These are phyloP conservation scores for Steatocranus sp. DNA, from an alignment of 2,797 vertebrate species.

Conservation along the genomic window DNA sequence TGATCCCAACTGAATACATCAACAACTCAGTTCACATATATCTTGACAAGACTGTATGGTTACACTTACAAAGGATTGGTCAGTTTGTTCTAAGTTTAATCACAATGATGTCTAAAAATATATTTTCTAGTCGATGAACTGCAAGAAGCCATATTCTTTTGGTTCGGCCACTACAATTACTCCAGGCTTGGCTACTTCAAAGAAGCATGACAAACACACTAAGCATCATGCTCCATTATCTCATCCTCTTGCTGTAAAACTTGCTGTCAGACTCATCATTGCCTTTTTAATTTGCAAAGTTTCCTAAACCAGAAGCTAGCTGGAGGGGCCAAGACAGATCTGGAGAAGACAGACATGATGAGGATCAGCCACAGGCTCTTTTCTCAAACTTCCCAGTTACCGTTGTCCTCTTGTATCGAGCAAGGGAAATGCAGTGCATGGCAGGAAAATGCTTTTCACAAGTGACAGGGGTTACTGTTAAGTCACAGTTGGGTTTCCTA, in stretches of 20 bases:
- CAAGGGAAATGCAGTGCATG: background rate
- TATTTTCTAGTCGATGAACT: background rate
- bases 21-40: background rate
- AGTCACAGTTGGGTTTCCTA: slow-evolving; percentile 29
- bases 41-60: background rate
- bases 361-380: slow-evolving; percentile 7
- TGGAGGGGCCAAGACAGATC: background rate
- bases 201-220: background rate
- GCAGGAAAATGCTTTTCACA: slow-evolving; percentile 21
- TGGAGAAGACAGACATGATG: background rate
- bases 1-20: background rate
- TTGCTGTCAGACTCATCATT: background rate
- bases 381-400: background rate
- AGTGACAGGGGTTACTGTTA: slow-evolving; percentile 26
- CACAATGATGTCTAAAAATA: background rate
- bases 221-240: background rate
- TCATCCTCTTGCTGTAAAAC: background rate
- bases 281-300: background rate
- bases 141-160: background rate
- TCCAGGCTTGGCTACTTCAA: background rate
- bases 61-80: background rate
- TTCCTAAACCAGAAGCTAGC: slow-evolving; percentile 11
- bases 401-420: slow-evolving; percentile 23
- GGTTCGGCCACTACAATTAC: background rate
- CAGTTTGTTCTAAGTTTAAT: background rate